Evolutionary conservation across 1,140 invertebrate species (phyloP).

Genomic region (Saxidomus purpurata): DNA sequence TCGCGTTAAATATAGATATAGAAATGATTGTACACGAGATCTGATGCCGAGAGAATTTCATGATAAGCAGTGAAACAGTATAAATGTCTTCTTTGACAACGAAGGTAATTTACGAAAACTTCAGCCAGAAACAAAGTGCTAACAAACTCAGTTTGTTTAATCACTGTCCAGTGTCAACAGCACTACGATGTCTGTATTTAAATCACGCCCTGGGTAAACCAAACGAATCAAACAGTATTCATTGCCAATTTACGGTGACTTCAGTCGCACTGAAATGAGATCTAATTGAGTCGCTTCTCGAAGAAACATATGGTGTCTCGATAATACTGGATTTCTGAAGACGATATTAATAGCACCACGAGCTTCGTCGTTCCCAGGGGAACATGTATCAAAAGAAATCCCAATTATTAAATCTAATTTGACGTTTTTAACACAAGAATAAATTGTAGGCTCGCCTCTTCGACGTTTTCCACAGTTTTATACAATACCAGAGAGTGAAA

Average conservation of each 20-base stretch:
- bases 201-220: constrained; percentile 13
- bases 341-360: constrained; percentile 44
- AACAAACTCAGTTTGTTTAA: not conserved
- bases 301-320: constrained; percentile 64
- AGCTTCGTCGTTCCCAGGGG: constrained; percentile 4
- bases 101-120: too few relatives aligned
- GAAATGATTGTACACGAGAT: too few relatives aligned
- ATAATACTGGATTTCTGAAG: not conserved
- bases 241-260: constrained; percentile 48
- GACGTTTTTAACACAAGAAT: constrained; percentile 32
- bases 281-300: constrained; percentile 41
- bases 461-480: not conserved
- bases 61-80: too few relatives aligned
- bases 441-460: constrained; percentile 6
- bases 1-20: too few relatives aligned
- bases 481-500: not conserved
- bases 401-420: constrained; percentile 66
- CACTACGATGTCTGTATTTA: not conserved
- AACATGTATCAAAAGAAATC: constrained; percentile 51
- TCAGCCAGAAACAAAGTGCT: too few relatives aligned
- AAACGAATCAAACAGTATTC: constrained; percentile 52
- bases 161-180: not conserved
- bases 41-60: too few relatives aligned
- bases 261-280: constrained; percentile 13
- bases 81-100: too few relatives aligned